A percentile compares a stretch with the other conserved stretches of the same genome.
phyloP scores from a whole-genome alignment of 2,888 invertebrate genomes.

The Microplitis deprimator region DNA sequence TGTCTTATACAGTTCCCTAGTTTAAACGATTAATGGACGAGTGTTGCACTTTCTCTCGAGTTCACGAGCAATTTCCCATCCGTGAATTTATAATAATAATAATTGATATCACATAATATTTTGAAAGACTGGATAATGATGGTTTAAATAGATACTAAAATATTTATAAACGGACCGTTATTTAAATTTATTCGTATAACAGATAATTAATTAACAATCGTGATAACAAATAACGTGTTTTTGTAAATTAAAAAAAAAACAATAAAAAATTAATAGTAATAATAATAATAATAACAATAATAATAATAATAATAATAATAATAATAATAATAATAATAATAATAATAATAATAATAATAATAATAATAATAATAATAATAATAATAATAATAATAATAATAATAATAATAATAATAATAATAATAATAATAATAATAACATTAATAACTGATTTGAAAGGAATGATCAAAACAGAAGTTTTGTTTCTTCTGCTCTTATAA shows the following conservation, averaged over 20 bases:
- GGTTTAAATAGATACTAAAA: neutral
- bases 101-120: neutral
- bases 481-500: neutral
- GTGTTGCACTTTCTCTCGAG: conserved; percentile 49
- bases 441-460: neutral
- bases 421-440: neutral
- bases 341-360: conserved; percentile 4
- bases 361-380: conserved; percentile 22
- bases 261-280: conserved; percentile 40
- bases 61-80: conserved; percentile 46
- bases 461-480: neutral
- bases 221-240: conserved; percentile 60
- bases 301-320: conserved; percentile 3
- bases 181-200: conserved; percentile 64
- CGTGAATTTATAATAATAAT: conserved; percentile 27
- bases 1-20: conserved; percentile 11
- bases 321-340: neutral
- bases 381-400: conserved; percentile 26
- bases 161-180: conserved; percentile 63
- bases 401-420: conserved; percentile 5
- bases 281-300: conserved; percentile 23
- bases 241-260: conserved; percentile 51
- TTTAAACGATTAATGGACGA: neutral
- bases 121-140: neutral
- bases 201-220: conserved; percentile 67